These are phyloP conservation scores for Eremobia ochroleuca DNA, from an alignment of 2,888 invertebrate genomes.

Conservation along the genomic window DNA sequence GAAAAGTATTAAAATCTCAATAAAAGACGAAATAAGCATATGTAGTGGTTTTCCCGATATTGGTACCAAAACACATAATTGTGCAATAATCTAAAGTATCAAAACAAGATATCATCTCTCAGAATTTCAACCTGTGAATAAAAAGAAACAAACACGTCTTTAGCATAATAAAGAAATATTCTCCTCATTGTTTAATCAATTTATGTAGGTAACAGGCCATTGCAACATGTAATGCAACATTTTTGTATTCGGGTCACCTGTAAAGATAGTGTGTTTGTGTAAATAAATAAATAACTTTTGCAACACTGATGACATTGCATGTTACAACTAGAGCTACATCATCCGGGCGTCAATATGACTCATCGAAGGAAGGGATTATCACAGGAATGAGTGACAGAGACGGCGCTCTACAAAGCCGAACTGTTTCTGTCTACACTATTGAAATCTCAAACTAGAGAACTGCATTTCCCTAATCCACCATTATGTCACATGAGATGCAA, in stretches of 20 bases:
- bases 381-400: neutral
- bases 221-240: conserved; percentile 18
- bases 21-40: neutral
- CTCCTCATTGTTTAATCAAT: neutral
- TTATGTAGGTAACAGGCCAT: conserved; percentile 8
- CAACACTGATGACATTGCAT: neutral
- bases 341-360: neutral
- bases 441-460: conserved; percentile 21
- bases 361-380: neutral
- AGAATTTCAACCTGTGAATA: conserved; percentile 12
- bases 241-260: too few species aligned
- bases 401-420: neutral
- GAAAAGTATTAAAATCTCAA: neutral
- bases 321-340: neutral
- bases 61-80: neutral
- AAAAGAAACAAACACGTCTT: conserved; percentile 2
- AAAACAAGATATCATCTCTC: conserved; percentile 24
- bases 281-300: too few species aligned
- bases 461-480: conserved; percentile 71
- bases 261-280: too few species aligned
- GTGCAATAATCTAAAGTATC: conserved; percentile 5
- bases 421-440: neutral
- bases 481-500: conserved; percentile 79
- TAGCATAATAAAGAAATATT: conserved; percentile 8
- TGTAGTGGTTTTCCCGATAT: conserved; percentile 20